Evolutionary conservation across 2,113 vertebrate genomes (phyloP), one percentile per base, ranked within the genome.

Genomic region (Pampusana beccarii): DNA sequence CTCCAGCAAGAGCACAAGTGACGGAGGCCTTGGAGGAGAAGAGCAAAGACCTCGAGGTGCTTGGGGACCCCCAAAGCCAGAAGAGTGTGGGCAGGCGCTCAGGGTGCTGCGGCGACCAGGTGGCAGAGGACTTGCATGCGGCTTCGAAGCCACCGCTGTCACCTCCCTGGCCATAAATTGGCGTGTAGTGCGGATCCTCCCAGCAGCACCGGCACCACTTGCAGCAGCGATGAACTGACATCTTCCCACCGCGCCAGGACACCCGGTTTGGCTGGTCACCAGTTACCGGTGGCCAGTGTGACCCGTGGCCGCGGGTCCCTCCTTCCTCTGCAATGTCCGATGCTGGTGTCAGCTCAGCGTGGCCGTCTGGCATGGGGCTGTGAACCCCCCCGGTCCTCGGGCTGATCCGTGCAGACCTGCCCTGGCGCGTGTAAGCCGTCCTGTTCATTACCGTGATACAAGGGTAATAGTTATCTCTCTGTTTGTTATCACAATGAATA

Each of bases 151-250:
- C 17, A 9, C 60, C 40, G 65, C 90, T 16, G 33, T 25, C 26
- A 4, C 81, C 36, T 60, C 48, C 36, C 38, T 51, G 90, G n/a
- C 29, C 10, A 0, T 34, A 62, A 28, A 54, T n/a, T 1, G 1
- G 46, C 11, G 28, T 3, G 16, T 1, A 1, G 50, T 13, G 28
- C 3, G 17, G 54, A n/a, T 46, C 51, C 16, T 67, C 16, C 54
- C 77, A 12, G 57, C 3, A 3, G 34, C 72, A 42, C 71, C 1
- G 0, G 8, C 2, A 1, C 5, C 58, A 28, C 56, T 51, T 29
- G 0, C n/a, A 1, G 5, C 66, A 33, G 62, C 0, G 2, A 26
- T 2, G 10, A 10, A 0, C 25, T 2, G 1, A 13, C 5, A 0
- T n/a, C 74, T 29, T 40, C 50, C 48, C 25, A 0, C 11, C 2